A percentile compares a stretch with the other conserved stretches of the same genome.
These are phyloP conservation scores for Falco novaeseelandiae DNA, from an alignment of 2,797 vertebrate species.

Conservation along the genomic window DNA sequence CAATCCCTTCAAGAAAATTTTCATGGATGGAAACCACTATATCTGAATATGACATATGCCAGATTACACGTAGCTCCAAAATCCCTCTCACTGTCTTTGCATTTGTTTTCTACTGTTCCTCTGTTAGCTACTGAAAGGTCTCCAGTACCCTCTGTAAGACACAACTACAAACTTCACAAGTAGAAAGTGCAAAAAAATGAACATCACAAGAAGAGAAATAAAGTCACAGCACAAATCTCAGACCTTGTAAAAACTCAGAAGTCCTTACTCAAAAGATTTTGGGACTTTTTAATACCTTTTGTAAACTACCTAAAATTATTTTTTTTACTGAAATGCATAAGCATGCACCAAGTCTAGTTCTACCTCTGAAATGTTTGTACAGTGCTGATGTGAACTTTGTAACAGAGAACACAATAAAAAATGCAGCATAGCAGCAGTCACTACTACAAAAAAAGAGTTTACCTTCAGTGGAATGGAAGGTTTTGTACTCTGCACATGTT, in stretches of 20 bases:
- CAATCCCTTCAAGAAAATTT: neutral
- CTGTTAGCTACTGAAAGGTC: neutral
- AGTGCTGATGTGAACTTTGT: neutral
- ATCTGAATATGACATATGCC: neutral
- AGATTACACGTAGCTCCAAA: neutral
- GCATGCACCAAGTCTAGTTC: neutral
- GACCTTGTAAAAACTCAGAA: neutral
- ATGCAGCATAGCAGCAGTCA: neutral
- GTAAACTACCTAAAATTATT: neutral
- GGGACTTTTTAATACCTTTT: neutral
- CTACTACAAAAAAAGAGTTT: neutral
- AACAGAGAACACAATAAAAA: neutral
- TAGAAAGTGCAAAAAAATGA: neutral
- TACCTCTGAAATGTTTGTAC: neutral
- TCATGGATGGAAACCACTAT: neutral
- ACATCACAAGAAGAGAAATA: neutral
- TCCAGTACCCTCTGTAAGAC: neutral
- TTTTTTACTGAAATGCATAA: neutral
- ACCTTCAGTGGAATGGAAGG: neutral
- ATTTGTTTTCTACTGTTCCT: neutral
- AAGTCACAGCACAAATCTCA: neutral
- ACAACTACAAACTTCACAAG: neutral
- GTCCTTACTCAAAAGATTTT: neutral
- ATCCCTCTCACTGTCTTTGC: neutral
- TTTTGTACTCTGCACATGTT: neutral